These are phyloP conservation scores for Platalea minor DNA, from an alignment of 2,797 vertebrate species.

Conservation along the genomic window DNA sequence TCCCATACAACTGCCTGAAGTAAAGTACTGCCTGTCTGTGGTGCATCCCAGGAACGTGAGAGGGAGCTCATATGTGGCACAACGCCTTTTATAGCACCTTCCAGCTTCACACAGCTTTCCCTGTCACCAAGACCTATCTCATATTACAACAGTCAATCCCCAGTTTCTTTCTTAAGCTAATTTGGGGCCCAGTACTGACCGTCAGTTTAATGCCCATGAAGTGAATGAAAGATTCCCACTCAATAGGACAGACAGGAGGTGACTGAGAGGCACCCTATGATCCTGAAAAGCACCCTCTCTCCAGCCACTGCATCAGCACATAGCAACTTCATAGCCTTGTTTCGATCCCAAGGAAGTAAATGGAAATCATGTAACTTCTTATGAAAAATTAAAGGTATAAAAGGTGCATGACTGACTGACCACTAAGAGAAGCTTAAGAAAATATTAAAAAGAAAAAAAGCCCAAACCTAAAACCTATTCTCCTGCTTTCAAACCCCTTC, in stretches of 20 bases:
- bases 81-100: not conserved
- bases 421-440: not conserved
- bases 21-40: not conserved
- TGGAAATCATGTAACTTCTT: not conserved
- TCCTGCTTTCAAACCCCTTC: not conserved
- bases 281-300: not conserved
- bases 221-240: not conserved
- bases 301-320: not conserved
- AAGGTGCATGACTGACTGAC: not conserved
- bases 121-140: not conserved
- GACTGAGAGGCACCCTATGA: not conserved
- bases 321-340: not conserved
- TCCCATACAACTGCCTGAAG: not conserved
- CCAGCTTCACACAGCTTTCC: not conserved
- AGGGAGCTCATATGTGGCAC: not conserved
- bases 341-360: not conserved
- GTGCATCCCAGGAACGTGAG: not conserved
- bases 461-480: not conserved
- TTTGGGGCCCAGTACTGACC: not conserved
- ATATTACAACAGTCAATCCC: accelerated
- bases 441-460: not conserved
- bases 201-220: not conserved
- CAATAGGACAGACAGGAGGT: not conserved
- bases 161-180: not conserved
- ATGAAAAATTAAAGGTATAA: not conserved